Base-by-base conservation (phyloP, 2,113 vertebrate species). In the Stigmatopora argus region DNA sequence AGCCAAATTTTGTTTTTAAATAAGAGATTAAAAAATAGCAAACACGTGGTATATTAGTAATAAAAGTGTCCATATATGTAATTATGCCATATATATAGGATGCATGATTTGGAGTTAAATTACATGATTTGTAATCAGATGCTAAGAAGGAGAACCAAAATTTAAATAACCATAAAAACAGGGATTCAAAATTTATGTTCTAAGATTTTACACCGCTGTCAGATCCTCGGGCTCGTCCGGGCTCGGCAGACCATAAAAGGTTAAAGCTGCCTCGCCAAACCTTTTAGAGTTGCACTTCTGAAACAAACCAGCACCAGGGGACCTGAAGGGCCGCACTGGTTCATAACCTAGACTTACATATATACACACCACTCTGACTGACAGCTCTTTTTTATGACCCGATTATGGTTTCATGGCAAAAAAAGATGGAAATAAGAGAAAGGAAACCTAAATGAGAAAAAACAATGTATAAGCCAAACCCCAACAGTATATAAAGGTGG, bases 221-320 rank as follows among this genome's bases (percentile, higher is more conserved):
- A 45, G 41, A 61, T 45, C 59, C 59, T 61, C 59, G 45, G 59
- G 59, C 59, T 61, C 59, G 21, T 61, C 41, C 41, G 15, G 59
- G 45, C 59, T 60, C n/a, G 41, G 41, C 59, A 21, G 59, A 45
- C 19, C 59, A 61, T 61, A 23, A 61, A 61, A 61, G 59, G 38
- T 61, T 45, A 61, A 61, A 44, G 58, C 58, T 45, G 38, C 58
- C 58, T 45, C n/a, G n/a, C 58, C n/a, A 45, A 45, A 61, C 58
- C 58, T 45, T 61, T 61, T 61, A 61, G 58, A 19, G 11, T n/a
- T 61, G 58, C 58, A 61, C 58, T 61, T 61, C 58, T 61, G 58
- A 38, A 61, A 61, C 58, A 61, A 61, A 61, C 58, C 19, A 38
- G 38, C 58, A 61, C 38, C 58, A 7, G n/a, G 41, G 38, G 58